Conservation (phyloP, 2,888 invertebrate genomes). For the Eupeodes luniger region DNA sequence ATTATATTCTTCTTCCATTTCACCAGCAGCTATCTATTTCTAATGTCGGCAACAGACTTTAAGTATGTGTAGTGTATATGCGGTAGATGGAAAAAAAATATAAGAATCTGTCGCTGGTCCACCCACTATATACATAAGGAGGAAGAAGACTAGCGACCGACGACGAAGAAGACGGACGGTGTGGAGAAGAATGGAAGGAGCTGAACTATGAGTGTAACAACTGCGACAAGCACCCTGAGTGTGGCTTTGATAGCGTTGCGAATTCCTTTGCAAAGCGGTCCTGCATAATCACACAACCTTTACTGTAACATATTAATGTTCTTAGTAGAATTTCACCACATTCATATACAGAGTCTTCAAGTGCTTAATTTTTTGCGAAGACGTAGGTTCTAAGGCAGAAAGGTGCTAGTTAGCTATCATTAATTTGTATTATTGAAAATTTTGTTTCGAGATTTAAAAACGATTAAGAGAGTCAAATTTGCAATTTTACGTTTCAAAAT, state of each 20-base stretch:
- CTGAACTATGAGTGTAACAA: constrained; percentile 69
- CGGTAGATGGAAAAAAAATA: constrained; percentile 38
- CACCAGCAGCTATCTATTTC: constrained; percentile 69
- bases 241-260: constrained; percentile 76
- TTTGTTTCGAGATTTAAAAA: too few relatives aligned
- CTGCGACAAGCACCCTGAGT: constrained; percentile 74
- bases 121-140: constrained; percentile 53
- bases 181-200: neutral
- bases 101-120: constrained; percentile 61
- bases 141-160: neutral
- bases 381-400: too few relatives aligned
- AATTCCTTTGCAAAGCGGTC: constrained; percentile 66
- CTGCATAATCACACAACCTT: constrained; percentile 66
- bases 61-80: constrained; percentile 34
- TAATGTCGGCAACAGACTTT: constrained; percentile 72
- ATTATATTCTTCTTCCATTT: constrained; percentile 44
- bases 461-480: too few relatives aligned
- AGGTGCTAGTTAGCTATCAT: too few relatives aligned
- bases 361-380: too few relatives aligned
- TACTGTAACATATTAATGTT: constrained; percentile 49
- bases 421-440: too few relatives aligned
- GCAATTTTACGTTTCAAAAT: too few relatives aligned
- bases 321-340: constrained; percentile 27
- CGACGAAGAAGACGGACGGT: neutral
- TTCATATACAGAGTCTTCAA: neutral